Evolutionary conservation across 2,113 vertebrate genomes (phyloP), one percentile per base, ranked within the genome.

Genomic region (Alosa alosa): DNA sequence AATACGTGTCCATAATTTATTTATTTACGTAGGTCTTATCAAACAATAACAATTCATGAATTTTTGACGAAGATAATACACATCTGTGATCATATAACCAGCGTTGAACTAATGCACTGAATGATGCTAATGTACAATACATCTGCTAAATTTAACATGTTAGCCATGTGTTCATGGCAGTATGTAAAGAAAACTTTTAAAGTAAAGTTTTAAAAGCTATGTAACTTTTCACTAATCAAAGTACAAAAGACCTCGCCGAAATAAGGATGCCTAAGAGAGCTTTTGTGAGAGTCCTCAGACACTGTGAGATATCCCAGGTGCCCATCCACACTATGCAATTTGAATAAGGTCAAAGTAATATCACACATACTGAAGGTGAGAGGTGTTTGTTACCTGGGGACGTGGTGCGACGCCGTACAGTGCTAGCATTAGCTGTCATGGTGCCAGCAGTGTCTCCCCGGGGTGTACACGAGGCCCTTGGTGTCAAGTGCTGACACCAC

Each of bases 401-500:
- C 82, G 83, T 88, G 83, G 50, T 75, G 22, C 22, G 60, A 25
- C 60, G 60, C 60, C 7, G 60, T n/a, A 6, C 17, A 44, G 41
- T 18, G 1, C 5, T 25, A 64, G 60, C 60, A 88, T 89, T 87
- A 90, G 87, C 92, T 92, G 93, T 93, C 94, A 94, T 81, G 82
- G 86, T 91, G 90, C 86, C 90, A 91, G 83, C 87, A 47, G 88
- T 88, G 90, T 92, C 83, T 90, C 90, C 86, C 86, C 22, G 87
- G 72, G 82, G 84, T 75, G 85, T 87, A 83, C 18, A 81, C 86
- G 88, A 87, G 90, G 90, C 90, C 90, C 89, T 82, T 39, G 89
- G 93, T 94, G 92, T 95, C 94, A 94, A 93, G 87, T 94, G 89
- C 89, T 93, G 91, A 89, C 88, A 85, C 88, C 89, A 87, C 86